Base-by-base conservation (phyloP, 2,888 invertebrate species). In the Stenodera caucasica region DNA sequence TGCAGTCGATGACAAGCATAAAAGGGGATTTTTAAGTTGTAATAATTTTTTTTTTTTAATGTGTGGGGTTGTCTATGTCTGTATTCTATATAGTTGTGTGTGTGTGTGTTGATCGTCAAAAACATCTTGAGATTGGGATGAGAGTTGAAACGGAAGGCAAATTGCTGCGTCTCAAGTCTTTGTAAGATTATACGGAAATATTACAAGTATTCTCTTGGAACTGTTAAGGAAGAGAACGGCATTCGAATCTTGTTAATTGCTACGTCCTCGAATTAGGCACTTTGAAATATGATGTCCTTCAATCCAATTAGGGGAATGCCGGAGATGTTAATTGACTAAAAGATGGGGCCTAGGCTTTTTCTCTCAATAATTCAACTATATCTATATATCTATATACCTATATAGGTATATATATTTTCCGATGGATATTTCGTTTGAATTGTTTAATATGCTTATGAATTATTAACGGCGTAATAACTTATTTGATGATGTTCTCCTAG, bases 231-330 rank as follows among this genome's bases (percentile, higher is more conserved):
- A 61, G 61, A 67, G 67, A 70, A 63, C 70, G 69, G 70, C 70
- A 65, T 68, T 67, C 66, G 65, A 55, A 61, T 63, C 65, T 69
- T 70, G 71, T 74, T 74, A 74, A 74, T 75, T 75, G 71, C 66
- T 54, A 65, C 67, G 68, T 71, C 70, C 73, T 71, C 70, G 67
- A 76, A 74, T 72, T 74, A 76, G 75, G 73, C 73, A 72, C 75
- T 76, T 75, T 76, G 75, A 77, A 75, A 76, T 75, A 75, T 74
- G 76, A 73, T 70, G 74, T 76, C 74, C 73, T 73, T 71, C 72
- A 67, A 70, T 72, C 71, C 73, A 74, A 76, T 76, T 75, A 75
- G 69, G 69, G 63, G 70, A 72, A 74, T 71, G 69, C 73, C 72
- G 65, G 71, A 68, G 71, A 45, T 71, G 72, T 74, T 77, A 75